phyloP scores from a whole-genome alignment of 2,797 vertebrate genomes.

The Poecilia picta region DNA sequence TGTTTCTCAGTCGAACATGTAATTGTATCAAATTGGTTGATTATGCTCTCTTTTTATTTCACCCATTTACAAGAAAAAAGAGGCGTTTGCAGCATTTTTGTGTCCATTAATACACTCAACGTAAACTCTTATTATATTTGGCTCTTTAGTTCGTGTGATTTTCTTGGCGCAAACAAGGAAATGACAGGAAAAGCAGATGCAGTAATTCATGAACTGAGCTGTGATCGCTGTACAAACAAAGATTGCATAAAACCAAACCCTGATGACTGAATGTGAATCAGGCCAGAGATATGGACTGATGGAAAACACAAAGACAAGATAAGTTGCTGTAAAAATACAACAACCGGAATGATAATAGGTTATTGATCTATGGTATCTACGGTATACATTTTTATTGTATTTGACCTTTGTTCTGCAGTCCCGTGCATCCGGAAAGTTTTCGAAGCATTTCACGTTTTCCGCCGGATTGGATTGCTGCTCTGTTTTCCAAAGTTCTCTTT shows the following conservation, averaged over 20 bases:
- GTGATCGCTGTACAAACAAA: constrained; percentile 11
- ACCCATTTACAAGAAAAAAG: neutral
- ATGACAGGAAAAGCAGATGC: constrained; percentile 25
- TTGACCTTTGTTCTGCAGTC: neutral
- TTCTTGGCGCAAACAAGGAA: constrained; percentile 29
- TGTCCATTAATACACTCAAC: neutral
- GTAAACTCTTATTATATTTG: neutral
- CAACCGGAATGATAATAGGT: neutral
- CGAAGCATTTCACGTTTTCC: no score
- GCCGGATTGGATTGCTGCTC: neutral
- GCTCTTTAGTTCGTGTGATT: neutral
- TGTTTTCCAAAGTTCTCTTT: neutral
- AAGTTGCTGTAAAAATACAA: neutral
- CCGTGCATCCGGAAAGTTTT: no score
- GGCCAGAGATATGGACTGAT: neutral
- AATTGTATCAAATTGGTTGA: neutral
- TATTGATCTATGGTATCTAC: neutral
- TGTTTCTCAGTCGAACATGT: neutral
- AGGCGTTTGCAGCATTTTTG: neutral
- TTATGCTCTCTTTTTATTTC: neutral
- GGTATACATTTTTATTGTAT: neutral
- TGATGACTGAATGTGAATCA: neutral
- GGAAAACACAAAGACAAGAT: neutral
- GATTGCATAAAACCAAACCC: constrained; percentile 15
- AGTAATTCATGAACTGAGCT: constrained; percentile 32